Base-by-base conservation (phyloP, 2,888 invertebrate species). In the Lumbricus terrestris region DNA sequence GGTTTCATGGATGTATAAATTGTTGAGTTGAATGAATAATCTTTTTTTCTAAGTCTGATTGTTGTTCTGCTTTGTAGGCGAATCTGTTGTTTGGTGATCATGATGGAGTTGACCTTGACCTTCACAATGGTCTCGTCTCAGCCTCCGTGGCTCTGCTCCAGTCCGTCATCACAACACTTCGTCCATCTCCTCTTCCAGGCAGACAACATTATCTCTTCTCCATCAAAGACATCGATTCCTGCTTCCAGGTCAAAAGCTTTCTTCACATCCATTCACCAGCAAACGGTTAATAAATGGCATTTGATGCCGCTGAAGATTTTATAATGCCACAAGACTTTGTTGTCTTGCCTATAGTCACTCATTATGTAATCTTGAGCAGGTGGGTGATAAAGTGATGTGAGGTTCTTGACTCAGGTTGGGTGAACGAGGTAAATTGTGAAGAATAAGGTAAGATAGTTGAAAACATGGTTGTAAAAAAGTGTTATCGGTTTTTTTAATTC, bases 151-250 rank as follows among this genome's bases (percentile, higher is more conserved):
- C 93, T 89, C 92, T 94, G 90, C 92, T 95, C 91, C 92, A 93
- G 15, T 92, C 93, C 33, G 93, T 94, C 34, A 93, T 94, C 92
- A 92, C 92, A 88, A 94, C 94, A 6, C 93, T 95, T n/a, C 92
- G 93, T 90, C 94, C 93, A 3, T 94, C 94, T 54, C 93, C 94
- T 18, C 93, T 94, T 92, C 94, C 94, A 34, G 95, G 95, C 38
- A 92, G 95, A 91, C 92, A 93, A 89, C 95, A 95, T 92, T 95
- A 95, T 92, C 92, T 94, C 89, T 95, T 95, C 92, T 94, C 94
- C 88, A 92, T 95, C 88, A 94, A 93, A 90, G 94, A 94, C 91
- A 92, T 95, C 85, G 94, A 94, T 90, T 94, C 93, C 40, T 94
- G 94, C 90, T 94, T 94, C 92, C 94, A 95, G 94, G 95, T 95